Evolutionary conservation across 2,113 vertebrate species (phyloP), one percentile per base, ranked within the genome.

Genomic region (Periophthalmodon schlosseri): DNA sequence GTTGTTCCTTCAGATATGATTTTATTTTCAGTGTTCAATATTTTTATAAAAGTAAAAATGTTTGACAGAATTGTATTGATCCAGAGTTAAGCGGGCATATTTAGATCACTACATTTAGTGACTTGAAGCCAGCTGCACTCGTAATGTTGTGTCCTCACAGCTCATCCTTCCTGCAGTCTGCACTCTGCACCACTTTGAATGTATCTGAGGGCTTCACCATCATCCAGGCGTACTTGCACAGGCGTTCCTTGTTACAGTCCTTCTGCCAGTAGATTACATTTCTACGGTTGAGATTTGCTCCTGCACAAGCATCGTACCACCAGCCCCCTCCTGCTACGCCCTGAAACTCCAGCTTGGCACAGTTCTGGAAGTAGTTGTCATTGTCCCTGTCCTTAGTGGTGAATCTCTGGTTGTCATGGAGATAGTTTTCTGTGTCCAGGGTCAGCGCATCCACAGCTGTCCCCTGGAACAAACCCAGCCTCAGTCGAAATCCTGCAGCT

Each of bases 321-420:
- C 95, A 96, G 4, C 94, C 94, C 28, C 93, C 94, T 7, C 94
- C 94, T 0, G 94, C 84, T 39, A 95, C 73, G 0, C 93, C 95
- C 46, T 92, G 94, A 66, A 93, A 94, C 74, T 96, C 94, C 82
- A 96, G 24, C 76, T 91, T 94, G 69, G 94, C 95, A 61, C 92
- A 96, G 3, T 96, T 96, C 83, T 95, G 93, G 70, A 93, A 95
- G 81, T 94, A 96, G 80, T 95, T 96, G 82, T 96, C 94, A 0
- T 96, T 96, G 87, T 96, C 94, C 73, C 89, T 89, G 86, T 96
- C 94, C 83, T 95, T 95, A 12, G 95, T 95, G 82, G 94, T 95
- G 86, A 96, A 96, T 72, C 89, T 94, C 78, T 95, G 94, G 91
- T 96, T 97, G 84, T 96, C 95, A 21, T 96, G 96, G 54, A 97